Evolutionary conservation across 1,140 invertebrate genomes (phyloP).

Genomic region (Danaus melanippus): DNA sequence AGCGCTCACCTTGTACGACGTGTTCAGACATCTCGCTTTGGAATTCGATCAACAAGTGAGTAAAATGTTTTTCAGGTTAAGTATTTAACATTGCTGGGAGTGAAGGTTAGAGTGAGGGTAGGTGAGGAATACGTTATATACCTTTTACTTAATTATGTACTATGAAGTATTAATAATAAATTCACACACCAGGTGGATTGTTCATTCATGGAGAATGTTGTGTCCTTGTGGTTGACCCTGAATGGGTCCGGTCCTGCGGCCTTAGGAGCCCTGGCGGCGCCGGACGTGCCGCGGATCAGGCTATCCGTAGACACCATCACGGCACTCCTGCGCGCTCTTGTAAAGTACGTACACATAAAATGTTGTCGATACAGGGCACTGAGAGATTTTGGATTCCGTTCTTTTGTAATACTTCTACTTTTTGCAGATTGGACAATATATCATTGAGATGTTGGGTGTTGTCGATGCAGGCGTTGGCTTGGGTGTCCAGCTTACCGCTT

Average conservation of each 20-base stretch:
- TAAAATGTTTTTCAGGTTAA: slow-evolving; percentile 2
- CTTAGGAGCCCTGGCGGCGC: slow-evolving; percentile 67
- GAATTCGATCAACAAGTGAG: slow-evolving; percentile 51
- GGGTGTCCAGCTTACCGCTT: slow-evolving; percentile 57
- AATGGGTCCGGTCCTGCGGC: slow-evolving; percentile 73
- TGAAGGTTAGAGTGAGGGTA: not conserved
- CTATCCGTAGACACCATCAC: slow-evolving; percentile 80
- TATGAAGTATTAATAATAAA: too few relatives aligned
- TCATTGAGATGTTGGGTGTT: slow-evolving; percentile 67
- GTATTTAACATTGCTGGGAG: too few relatives aligned
- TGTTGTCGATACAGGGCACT: too few relatives aligned
- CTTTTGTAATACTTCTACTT: slow-evolving; percentile 12
- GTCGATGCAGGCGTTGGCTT: slow-evolving; percentile 66
- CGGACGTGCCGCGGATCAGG: slow-evolving; percentile 80
- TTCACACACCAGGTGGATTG: slow-evolving; percentile 60
- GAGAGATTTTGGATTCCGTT: too few relatives aligned
- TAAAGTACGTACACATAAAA: slow-evolving; percentile 31
- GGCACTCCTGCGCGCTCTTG: slow-evolving; percentile 77
- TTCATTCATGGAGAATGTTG: slow-evolving; percentile 83
- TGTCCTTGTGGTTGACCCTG: slow-evolving; percentile 88
- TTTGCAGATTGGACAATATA: slow-evolving; percentile 59
- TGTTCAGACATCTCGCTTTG: slow-evolving; percentile 50
- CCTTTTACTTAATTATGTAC: too few relatives aligned
- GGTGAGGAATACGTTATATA: too few relatives aligned
- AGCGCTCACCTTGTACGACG: slow-evolving; percentile 48